phyloP scores from a whole-genome alignment of 2,113 vertebrate genomes.

The Ovis canadensis region DNA sequence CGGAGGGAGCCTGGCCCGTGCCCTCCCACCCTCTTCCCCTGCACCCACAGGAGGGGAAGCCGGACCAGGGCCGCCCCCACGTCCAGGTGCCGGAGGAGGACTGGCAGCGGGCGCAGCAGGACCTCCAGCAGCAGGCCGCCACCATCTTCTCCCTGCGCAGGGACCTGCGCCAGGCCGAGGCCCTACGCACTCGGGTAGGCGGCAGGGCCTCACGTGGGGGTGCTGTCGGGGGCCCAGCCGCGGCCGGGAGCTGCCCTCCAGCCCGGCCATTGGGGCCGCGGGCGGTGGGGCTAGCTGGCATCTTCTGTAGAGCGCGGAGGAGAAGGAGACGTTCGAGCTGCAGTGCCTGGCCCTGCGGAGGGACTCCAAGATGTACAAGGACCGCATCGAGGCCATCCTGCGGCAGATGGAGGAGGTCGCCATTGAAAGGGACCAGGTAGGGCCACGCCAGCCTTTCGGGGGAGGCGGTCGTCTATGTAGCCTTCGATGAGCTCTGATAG shows the following conservation, averaged over 20 bases:
- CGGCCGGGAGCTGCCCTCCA: background rate
- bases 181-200: slow-evolving; percentile 81
- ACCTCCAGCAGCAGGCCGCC: slow-evolving; percentile 80
- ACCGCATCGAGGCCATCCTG: slow-evolving; percentile 87
- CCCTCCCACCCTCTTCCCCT: fast-evolving
- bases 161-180: slow-evolving; percentile 82
- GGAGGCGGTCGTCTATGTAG: fast-evolving
- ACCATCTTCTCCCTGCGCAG: slow-evolving; percentile 84
- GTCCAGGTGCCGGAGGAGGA: slow-evolving; percentile 76
- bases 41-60: slow-evolving; percentile 55
- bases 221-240: background rate
- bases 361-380: slow-evolving; percentile 88
- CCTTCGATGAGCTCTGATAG: background rate
- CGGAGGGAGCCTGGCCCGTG: fast-evolving
- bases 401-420: slow-evolving; percentile 92
- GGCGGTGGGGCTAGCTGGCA: background rate
- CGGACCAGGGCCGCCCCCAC: slow-evolving; percentile 70
- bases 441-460: fast-evolving
- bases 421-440: slow-evolving; percentile 90
- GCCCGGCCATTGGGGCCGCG: fast-evolving
- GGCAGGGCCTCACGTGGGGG: fast-evolving
- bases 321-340: slow-evolving; percentile 87
- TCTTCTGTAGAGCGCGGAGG: slow-evolving; percentile 81
- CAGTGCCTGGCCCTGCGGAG: slow-evolving; percentile 85
- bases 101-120: slow-evolving; percentile 74